Percentiles rank a stretch among this genome's conserved stretches.
Conservation (phyloP, 1,140 invertebrate genomes). For the Dendrolimus kikuchii region DNA sequence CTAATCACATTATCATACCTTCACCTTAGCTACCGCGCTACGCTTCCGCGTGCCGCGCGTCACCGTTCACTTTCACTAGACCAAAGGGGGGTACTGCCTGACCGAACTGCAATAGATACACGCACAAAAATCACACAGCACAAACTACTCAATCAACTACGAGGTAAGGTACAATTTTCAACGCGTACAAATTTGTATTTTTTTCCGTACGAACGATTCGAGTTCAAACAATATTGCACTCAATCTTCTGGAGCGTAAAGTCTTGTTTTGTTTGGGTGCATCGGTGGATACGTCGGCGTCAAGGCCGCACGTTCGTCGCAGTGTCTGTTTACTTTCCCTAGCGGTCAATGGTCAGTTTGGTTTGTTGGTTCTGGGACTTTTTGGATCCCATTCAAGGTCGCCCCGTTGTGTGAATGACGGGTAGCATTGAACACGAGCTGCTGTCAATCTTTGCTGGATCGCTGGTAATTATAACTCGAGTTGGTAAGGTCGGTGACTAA, state of each 20-base stretch:
- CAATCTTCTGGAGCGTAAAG: slow-evolving; percentile 22
- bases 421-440: background rate
- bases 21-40: slow-evolving; percentile 42
- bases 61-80: slow-evolving; percentile 57
- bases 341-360: slow-evolving; percentile 50
- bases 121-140: slow-evolving; percentile 7
- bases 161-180: slow-evolving; percentile 22
- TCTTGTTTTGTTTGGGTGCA: slow-evolving; percentile 22
- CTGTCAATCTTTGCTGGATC: background rate
- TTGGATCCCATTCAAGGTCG: slow-evolving; percentile 28
- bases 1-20: slow-evolving; percentile 42
- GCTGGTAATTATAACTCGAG: no score
- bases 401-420: background rate
- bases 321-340: slow-evolving; percentile 57
- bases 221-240: slow-evolving; percentile 24
- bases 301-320: slow-evolving; percentile 43
- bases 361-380: slow-evolving; percentile 20
- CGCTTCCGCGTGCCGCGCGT: slow-evolving; percentile 50
- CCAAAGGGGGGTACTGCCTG: slow-evolving; percentile 27
- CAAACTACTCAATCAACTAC: slow-evolving; percentile 24
- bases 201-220: slow-evolving; percentile 24
- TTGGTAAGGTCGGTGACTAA: no score
- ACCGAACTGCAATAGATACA: slow-evolving; percentile 20
- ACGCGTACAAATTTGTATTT: slow-evolving; percentile 12
- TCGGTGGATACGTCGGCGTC: slow-evolving; percentile 32